These are phyloP conservation scores for Paracanthobrama guichenoti DNA, from an alignment of 2,113 vertebrate genomes.

Conservation along the genomic window DNA sequence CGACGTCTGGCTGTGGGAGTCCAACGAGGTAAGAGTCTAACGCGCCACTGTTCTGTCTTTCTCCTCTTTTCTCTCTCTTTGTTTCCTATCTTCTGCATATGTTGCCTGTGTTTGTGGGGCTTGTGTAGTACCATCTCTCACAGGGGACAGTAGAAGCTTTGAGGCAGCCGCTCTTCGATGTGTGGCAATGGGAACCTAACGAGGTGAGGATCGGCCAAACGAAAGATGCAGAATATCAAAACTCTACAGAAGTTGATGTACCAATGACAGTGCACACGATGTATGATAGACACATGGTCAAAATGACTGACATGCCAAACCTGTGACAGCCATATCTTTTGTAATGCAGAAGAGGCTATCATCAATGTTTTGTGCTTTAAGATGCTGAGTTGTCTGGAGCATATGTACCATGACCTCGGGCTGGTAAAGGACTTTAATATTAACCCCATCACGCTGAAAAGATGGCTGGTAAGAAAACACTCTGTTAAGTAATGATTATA, in stretches of 20 bases:
- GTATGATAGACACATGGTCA: background rate
- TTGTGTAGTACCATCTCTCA: constrained; percentile 86
- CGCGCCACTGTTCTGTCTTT: constrained; percentile 47
- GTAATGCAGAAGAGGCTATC: background rate
- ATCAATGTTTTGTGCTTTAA: constrained; percentile 60
- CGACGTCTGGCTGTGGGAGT: constrained; percentile 71
- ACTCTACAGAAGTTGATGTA: background rate
- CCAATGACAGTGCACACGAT: background rate
- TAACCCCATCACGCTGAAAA: constrained; percentile 87
- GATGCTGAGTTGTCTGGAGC: constrained; percentile 96
- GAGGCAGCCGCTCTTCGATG: constrained; percentile 88
- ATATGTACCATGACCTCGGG: constrained; percentile 94
- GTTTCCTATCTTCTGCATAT: constrained; percentile 23
- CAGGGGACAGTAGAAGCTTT: constrained; percentile 90
- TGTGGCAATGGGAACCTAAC: constrained; percentile 94
- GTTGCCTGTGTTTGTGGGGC: constrained; percentile 28
- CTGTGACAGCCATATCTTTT: no score
- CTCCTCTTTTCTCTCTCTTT: constrained; percentile 38
- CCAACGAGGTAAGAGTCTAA: constrained; percentile 67
- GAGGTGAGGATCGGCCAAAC: constrained; percentile 78
- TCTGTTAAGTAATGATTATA: no score
- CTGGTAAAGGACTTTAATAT: constrained; percentile 89
- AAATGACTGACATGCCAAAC: background rate
- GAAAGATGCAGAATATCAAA: background rate
- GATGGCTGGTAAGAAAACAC: constrained; percentile 84